Evolutionary conservation across 1,140 invertebrate species (phyloP).

Genomic region (Ooceraea biroi): DNA sequence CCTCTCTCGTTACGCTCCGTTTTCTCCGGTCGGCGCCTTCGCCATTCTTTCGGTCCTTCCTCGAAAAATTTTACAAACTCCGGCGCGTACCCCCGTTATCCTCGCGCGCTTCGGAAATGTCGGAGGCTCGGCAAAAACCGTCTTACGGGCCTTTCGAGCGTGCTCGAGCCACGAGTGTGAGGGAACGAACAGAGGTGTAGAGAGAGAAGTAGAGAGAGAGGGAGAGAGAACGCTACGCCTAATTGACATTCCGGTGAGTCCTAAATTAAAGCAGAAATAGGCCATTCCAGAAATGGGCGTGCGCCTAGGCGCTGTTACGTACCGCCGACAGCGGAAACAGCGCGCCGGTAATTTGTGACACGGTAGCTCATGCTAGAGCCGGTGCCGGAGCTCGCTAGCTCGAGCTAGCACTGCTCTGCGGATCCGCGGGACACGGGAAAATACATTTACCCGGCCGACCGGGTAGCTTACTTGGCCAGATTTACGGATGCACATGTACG

Average conservation of each 20-base stretch:
- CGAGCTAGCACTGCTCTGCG: slow-evolving; percentile 13
- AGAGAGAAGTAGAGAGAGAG: too few relatives aligned
- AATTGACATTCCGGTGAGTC: slow-evolving; percentile 64
- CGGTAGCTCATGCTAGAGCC: slow-evolving; percentile 54
- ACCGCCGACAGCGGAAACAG: slow-evolving; percentile 57
- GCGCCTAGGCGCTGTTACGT: slow-evolving; percentile 67
- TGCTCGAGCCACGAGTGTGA: too few relatives aligned
- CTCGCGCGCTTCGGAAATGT: neutral
- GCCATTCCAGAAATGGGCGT: slow-evolving; percentile 54
- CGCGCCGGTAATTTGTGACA: slow-evolving; percentile 71
- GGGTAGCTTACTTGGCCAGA: slow-evolving; percentile 47
- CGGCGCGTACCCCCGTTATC: neutral
- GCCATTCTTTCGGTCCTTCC: too few relatives aligned
- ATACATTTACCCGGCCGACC: slow-evolving; percentile 41
- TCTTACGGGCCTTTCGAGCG: slow-evolving; percentile 11
- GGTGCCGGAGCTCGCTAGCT: too few relatives aligned
- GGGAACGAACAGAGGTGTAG: too few relatives aligned
- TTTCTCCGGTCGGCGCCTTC: too few relatives aligned
- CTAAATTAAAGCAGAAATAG: slow-evolving; percentile 74
- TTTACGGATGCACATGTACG: slow-evolving; percentile 26
- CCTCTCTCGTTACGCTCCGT: neutral
- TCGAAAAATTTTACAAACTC: too few relatives aligned
- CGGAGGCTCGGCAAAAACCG: neutral
- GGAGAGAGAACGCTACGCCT: slow-evolving; percentile 14
- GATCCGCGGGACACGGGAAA: slow-evolving; percentile 55